A percentile compares a stretch with the other conserved stretches of the same genome.
These are phyloP conservation scores for Oplegnathus fasciatus DNA, from an alignment of 2,113 vertebrate species.

Conservation along the genomic window DNA sequence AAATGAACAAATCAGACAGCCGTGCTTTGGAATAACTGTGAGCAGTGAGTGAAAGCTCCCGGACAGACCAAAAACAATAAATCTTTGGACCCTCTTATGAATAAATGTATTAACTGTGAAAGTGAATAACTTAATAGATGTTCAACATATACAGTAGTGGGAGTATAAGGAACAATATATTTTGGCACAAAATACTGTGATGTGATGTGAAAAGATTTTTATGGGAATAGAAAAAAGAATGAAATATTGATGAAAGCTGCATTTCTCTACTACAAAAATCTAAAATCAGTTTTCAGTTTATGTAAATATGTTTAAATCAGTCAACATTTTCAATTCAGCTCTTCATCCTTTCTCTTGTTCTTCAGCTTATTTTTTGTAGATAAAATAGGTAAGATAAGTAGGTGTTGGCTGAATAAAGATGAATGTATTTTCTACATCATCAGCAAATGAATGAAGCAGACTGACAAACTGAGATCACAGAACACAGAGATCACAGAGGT, in stretches of 20 bases:
- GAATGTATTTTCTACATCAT: background rate
- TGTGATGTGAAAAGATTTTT: too few relatives aligned
- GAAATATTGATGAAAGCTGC: background rate
- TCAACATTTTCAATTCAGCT: background rate
- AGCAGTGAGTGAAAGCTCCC: slow-evolving; percentile 1
- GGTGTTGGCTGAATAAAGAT: background rate
- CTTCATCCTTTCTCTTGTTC: background rate
- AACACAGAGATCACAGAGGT: too few relatives aligned
- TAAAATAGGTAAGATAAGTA: too few relatives aligned
- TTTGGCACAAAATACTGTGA: background rate
- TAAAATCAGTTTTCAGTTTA: background rate
- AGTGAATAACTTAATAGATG: too few relatives aligned
- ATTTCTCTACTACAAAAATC: background rate
- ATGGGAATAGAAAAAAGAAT: too few relatives aligned
- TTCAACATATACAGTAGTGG: background rate
- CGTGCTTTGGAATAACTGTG: slow-evolving; percentile 21
- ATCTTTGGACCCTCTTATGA: background rate
- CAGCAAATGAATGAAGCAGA: too few relatives aligned
- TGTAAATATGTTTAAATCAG: background rate
- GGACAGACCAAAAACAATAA: background rate
- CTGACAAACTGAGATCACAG: too few relatives aligned
- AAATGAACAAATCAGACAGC: slow-evolving; percentile 20
- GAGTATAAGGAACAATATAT: background rate
- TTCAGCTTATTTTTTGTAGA: background rate
- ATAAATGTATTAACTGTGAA: background rate